phyloP scores from a whole-genome alignment of 2,797 vertebrate genomes.

The Phalanger gymnotis region DNA sequence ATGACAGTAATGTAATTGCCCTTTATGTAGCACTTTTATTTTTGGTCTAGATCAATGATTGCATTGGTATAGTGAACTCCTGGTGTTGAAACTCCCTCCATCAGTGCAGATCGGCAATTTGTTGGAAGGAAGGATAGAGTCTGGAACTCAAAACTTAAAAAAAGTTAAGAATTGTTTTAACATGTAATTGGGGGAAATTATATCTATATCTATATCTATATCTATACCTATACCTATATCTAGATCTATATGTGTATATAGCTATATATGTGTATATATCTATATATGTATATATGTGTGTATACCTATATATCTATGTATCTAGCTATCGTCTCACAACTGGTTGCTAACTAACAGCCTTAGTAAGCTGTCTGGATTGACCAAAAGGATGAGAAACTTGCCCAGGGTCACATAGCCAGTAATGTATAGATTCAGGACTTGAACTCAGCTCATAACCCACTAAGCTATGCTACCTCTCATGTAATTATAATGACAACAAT shows the following conservation, averaged over 20 bases:
- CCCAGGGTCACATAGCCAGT: background rate
- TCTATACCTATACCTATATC: too few relatives aligned
- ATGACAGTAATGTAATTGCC: background rate
- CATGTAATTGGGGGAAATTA: background rate
- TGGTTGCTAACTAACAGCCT: background rate
- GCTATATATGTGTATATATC: too few relatives aligned
- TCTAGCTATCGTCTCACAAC: too few relatives aligned
- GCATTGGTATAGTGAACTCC: background rate
- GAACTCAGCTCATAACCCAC: background rate
- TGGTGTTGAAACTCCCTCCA: background rate
- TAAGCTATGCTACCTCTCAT: background rate
- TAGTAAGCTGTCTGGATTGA: background rate
- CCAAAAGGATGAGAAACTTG: background rate
- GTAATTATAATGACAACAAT: background rate
- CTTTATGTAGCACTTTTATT: too few relatives aligned
- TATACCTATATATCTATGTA: too few relatives aligned
- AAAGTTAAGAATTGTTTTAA: background rate
- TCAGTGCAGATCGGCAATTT: background rate
- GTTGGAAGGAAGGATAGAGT: background rate
- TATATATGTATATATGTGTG: too few relatives aligned
- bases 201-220: too few relatives aligned
- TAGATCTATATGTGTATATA: too few relatives aligned
- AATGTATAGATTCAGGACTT: background rate
- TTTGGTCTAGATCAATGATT: background rate
- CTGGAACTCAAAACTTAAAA: background rate